A percentile compares a stretch with the other conserved stretches of the same genome.
Conservation (phyloP, 2,888 invertebrate species). For the Schizotus pectinicornis region DNA sequence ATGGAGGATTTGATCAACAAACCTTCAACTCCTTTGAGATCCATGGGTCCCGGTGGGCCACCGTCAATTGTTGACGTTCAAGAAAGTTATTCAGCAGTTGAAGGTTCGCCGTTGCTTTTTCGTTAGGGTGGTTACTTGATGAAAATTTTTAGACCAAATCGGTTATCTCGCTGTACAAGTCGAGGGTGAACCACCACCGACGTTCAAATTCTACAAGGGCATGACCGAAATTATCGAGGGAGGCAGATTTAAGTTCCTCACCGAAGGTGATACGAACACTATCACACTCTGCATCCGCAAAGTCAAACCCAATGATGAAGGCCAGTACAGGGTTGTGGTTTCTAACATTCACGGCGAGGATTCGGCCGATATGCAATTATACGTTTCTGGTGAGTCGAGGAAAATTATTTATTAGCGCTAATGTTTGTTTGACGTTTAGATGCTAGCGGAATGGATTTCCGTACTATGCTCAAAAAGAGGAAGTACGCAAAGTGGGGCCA, state of each 20-base stretch:
- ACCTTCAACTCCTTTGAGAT: conserved; percentile 86
- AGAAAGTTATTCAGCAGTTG: conserved; percentile 94
- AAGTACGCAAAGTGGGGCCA: conserved; percentile 93
- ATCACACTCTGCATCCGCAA: conserved; percentile 95
- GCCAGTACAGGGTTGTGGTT: conserved; percentile 90
- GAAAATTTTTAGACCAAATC: conserved; percentile 74
- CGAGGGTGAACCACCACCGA: conserved; percentile 93
- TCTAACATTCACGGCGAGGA: conserved; percentile 96
- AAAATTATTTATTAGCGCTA: neutral
- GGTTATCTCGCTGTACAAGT: conserved; percentile 92
- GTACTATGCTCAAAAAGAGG: conserved; percentile 95
- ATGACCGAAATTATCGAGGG: conserved; percentile 93
- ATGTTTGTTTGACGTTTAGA: conserved; percentile 62
- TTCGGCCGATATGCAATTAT: conserved; percentile 93
- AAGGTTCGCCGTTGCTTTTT: conserved; percentile 69
- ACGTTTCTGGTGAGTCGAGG: conserved; percentile 81
- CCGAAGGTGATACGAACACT: conserved; percentile 91
- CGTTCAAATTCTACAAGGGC: conserved; percentile 95
- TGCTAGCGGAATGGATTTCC: conserved; percentile 98
- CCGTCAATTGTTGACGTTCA: conserved; percentile 92
- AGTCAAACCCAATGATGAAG: conserved; percentile 96
- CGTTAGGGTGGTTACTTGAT: neutral
- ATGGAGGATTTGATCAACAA: conserved; percentile 90
- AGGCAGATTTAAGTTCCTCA: conserved; percentile 93
- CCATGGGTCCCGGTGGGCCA: conserved; percentile 80